phyloP scores from a whole-genome alignment of 2,888 invertebrate species.

The Cosmorhoe ocellata region DNA sequence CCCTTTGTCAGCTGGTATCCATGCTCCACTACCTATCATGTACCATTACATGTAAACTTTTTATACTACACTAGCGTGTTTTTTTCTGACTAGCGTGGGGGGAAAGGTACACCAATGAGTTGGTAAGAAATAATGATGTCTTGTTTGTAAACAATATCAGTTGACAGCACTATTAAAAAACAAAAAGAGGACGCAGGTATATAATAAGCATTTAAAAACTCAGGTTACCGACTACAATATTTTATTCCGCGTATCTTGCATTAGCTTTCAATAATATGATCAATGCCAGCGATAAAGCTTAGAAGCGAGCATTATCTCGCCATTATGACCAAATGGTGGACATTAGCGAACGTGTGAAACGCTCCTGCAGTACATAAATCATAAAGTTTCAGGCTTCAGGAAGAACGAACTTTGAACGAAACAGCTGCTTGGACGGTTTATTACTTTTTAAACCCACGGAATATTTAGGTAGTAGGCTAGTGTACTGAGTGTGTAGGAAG shows the following conservation, averaged over 20 bases:
- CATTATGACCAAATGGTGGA: slow-evolving; percentile 52
- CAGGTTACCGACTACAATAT: neutral
- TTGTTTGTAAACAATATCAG: too few species aligned
- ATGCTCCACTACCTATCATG: neutral
- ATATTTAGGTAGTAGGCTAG: too few species aligned
- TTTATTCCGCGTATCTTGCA: neutral
- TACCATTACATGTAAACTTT: too few species aligned
- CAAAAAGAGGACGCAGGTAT: too few species aligned
- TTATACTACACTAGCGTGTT: too few species aligned
- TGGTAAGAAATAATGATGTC: too few species aligned
- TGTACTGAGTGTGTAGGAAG: too few species aligned
- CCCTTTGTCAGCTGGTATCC: neutral
- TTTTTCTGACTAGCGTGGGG: too few species aligned
- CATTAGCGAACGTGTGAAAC: slow-evolving; percentile 49
- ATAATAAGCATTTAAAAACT: too few species aligned
- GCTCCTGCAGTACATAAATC: slow-evolving; percentile 49
- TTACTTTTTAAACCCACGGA: slow-evolving; percentile 2
- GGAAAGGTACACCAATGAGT: too few species aligned
- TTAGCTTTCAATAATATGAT: slow-evolving; percentile 18
- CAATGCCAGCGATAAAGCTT: slow-evolving; percentile 37
- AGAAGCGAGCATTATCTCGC: slow-evolving; percentile 48
- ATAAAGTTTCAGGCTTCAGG: slow-evolving; percentile 57
- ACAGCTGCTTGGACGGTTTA: slow-evolving; percentile 44
- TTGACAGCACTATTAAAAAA: too few species aligned
- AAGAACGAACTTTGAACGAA: slow-evolving; percentile 50